phyloP scores from a whole-genome alignment of 37 sponge, comb jelly and placozoan genomes.

The Eunapius fragilis region DNA sequence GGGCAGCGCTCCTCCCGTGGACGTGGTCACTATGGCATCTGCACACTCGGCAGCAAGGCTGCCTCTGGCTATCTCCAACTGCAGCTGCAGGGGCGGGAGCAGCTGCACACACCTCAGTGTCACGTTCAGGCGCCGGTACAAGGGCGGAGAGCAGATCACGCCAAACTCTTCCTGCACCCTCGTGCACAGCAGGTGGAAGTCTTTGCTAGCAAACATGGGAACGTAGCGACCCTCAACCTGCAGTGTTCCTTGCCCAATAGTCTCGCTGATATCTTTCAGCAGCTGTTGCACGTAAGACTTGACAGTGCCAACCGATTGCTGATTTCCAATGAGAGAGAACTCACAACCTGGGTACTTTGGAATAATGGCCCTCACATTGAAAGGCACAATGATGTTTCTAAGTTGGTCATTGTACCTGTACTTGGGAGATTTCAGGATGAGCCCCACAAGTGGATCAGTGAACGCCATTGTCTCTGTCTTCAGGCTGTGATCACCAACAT shows the following conservation, averaged over 20 bases:
- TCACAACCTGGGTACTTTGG: neutral
- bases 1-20: conserved; percentile 78
- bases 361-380: neutral
- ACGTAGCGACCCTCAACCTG: neutral
- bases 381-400: neutral
- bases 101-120: conserved; percentile 7
- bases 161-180: conserved; percentile 24
- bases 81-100: neutral
- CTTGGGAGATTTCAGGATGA: conserved; percentile 18
- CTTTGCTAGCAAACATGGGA: conserved; percentile 20
- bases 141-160: conserved; percentile 18
- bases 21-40: conserved; percentile 83
- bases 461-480: conserved; percentile 10
- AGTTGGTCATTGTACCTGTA: neutral
- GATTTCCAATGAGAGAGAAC: neutral
- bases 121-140: neutral
- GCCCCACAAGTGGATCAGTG: conserved; percentile 30
- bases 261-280: conserved; percentile 13
- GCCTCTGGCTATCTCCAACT: conserved; percentile 51
- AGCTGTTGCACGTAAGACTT: neutral
- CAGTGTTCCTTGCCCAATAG: conserved; percentile 12
- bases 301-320: neutral
- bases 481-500: conserved; percentile 18
- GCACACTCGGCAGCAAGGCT: conserved; percentile 35
- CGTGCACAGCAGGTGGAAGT: conserved; percentile 18